Evolutionary conservation across 2,113 vertebrate genomes (phyloP), one percentile per base, ranked within the genome.

Genomic region (Nanorana parkeri): DNA sequence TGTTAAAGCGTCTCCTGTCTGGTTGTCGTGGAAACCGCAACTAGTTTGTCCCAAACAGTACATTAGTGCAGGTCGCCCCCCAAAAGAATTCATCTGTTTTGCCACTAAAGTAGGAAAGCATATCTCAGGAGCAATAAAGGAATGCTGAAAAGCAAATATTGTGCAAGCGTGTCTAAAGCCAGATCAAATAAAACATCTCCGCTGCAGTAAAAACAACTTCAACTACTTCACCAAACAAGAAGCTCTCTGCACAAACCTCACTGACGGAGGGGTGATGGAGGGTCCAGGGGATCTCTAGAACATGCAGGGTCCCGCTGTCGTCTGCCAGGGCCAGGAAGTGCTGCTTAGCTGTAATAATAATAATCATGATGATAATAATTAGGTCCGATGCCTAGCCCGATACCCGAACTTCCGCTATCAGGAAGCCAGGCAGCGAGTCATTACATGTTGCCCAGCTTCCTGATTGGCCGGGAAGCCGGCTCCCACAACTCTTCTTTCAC

Each of bases 291-390:
- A 98, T 91, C 89, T 96, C 92, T 77, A 98, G 90, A 86, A 98
- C 86, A 77, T 92, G 94, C 56, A 98, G 87, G 3, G 92, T 91
- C 73, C 96, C 96, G 55, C 90, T 88, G 54, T 93, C 89, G 47
- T 99, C 96, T 23, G 93, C 92, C 78, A 96, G 87, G 0, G 96
- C 95, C 89, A 99, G 84, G 85, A 97, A 92, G 69, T 98, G 94
- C 85, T 97, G 94, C 86, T 93, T 95, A 58, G 90, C 96, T 93
- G 90, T 28, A 79, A 68, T 6, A 24, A 19, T 20, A 52, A 66
- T 32, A 32, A 32, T 36, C 5, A 36, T 36, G 17, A 17, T 26
- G n/a, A n/a, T n/a, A n/a, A n/a, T n/a, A n/a, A n/a, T n/a, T n/a
- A n/a, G n/a, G n/a, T n/a, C n/a, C n/a, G n/a, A n/a, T n/a, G n/a